Base-by-base conservation (phyloP, 2,797 vertebrate species). In the Sternotherus odoratus region DNA sequence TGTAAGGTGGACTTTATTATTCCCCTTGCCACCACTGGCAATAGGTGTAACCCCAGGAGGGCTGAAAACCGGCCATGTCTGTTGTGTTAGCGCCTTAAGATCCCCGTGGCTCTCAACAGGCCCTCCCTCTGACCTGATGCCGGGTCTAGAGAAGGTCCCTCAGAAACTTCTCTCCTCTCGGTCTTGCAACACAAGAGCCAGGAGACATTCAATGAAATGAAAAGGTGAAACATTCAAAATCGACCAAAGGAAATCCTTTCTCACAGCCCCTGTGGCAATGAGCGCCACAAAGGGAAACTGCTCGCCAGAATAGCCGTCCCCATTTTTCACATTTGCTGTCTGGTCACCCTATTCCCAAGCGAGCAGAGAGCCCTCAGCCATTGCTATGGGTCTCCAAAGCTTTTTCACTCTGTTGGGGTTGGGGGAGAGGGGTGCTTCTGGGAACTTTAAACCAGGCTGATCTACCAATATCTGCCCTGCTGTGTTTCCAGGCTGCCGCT, bases 401-500 rank as follows among this genome's bases (percentile, higher is more conserved):
- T 69, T 75, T 46, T 24, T 24, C 13, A 15, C 39, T 24, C 69
- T 28, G 17, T 26, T 48, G 43, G 13, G 26, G 43, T 8, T 19
- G 3, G 10, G 0, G 24, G 39, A 5, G 26, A 43, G 26, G 12
- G 81, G 74, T 21, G 5, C 4, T 43, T 63, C 51, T 75, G 23
- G 5, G 82, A 81, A 15, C 15, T 26, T 46, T 46, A 46, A 23
- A 56, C 36, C 26, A 53, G 74, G 0, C 0, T 74, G 79, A 81
- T 39, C 2, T 46, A 12, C 69, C 12, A 2, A 1, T 3, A 15
- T 33, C 80, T 84, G 53, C 30, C 33, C 39, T 48, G 9, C 8
- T 83, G 19, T 95, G 1, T 92, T 88, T 91, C 46, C 95, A 98
- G 97, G 96, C 60, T 74, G 87, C 92, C 83, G 94, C 33, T n/a